A percentile compares a stretch with the other conserved stretches of the same genome.
phyloP scores from a whole-genome alignment of 2,113 vertebrate species.

The Antechinus stuartii region DNA sequence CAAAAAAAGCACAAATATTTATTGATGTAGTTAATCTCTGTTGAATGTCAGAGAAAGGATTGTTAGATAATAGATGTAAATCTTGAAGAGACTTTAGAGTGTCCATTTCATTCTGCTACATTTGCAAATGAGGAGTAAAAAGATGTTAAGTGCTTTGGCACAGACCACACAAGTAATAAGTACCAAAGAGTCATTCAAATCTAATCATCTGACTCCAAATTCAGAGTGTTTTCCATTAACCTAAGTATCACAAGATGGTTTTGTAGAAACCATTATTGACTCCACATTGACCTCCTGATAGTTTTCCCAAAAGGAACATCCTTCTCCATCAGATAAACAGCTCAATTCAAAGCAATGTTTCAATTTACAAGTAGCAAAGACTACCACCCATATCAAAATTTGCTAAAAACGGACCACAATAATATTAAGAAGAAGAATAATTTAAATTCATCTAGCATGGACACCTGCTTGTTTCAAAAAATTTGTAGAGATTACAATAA shows the following conservation, averaged over 20 bases:
- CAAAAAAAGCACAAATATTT: neutral
- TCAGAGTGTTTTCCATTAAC: neutral
- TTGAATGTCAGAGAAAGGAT: neutral
- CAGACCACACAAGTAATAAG: neutral
- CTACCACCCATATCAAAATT: neutral
- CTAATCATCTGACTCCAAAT: too few relatives aligned
- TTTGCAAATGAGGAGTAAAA: neutral
- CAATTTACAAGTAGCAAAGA: neutral
- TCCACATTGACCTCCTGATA: neutral
- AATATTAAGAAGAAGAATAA: neutral
- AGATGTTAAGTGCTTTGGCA: neutral
- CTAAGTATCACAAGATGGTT: neutral
- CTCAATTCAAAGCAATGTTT: neutral
- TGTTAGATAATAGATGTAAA: neutral
- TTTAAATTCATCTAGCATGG: neutral
- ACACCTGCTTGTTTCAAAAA: neutral
- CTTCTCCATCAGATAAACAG: neutral
- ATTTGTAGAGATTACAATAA: neutral
- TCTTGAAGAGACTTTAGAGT: neutral
- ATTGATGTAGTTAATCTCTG: neutral
- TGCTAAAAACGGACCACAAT: neutral
- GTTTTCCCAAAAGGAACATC: too few relatives aligned
- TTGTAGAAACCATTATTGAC: neutral
- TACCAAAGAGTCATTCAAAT: neutral
- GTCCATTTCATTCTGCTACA: neutral